phyloP scores from a whole-genome alignment of 1,140 invertebrate genomes.

The Onthophagus taurus region DNA sequence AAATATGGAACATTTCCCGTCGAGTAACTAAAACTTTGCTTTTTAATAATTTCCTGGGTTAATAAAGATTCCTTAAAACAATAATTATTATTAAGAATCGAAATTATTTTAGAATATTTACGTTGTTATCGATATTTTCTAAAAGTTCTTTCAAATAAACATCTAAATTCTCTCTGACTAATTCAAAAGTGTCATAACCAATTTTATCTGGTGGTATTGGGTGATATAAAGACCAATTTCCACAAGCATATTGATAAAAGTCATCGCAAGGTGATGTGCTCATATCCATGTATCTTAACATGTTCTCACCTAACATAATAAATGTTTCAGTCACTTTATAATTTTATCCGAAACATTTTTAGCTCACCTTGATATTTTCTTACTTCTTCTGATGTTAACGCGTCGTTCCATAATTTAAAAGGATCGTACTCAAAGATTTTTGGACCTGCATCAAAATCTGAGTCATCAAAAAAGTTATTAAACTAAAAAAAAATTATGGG shows the following conservation, averaged over 20 bases:
- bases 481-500: too few relatives aligned
- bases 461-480: too few relatives aligned
- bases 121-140: constrained; percentile 38
- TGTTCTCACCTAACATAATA: constrained; percentile 44
- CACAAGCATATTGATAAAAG: constrained; percentile 86
- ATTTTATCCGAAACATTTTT: too few relatives aligned
- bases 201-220: constrained; percentile 77
- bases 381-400: constrained; percentile 21
- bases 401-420: constrained; percentile 16
- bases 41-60: too few relatives aligned
- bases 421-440: too few relatives aligned
- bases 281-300: constrained; percentile 70
- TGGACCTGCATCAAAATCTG: too few relatives aligned
- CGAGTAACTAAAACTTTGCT: too few relatives aligned
- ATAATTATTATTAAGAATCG: too few relatives aligned
- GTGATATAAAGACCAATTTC: constrained; percentile 74
- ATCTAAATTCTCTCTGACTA: constrained; percentile 67
- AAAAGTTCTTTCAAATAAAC: constrained; percentile 57
- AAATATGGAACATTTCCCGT: neutral
- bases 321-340: neutral
- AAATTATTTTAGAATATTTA: too few relatives aligned
- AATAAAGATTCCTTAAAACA: too few relatives aligned
- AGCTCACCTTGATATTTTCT: constrained; percentile 33
- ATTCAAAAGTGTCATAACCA: constrained; percentile 74
- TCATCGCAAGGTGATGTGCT: constrained; percentile 76